Conservation (phyloP, 2,113 vertebrate species). For the Garra rufa region DNA sequence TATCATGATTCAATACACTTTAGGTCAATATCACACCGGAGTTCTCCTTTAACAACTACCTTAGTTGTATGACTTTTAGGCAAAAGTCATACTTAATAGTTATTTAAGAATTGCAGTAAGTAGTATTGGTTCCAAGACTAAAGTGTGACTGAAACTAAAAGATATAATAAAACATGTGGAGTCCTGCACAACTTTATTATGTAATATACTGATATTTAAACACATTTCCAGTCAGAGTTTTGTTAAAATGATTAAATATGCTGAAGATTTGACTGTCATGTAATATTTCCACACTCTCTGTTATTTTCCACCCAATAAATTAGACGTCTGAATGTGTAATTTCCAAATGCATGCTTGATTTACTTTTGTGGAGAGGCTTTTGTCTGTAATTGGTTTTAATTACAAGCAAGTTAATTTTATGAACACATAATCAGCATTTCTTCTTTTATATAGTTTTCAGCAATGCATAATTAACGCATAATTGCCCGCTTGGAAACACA, state of each 20-base stretch:
- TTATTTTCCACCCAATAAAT: background rate
- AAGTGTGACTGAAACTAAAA: no score
- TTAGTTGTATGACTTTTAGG: no score
- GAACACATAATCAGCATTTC: constrained; percentile 20
- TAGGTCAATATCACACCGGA: no score
- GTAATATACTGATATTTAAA: background rate
- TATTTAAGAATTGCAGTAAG: no score
- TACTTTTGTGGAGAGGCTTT: constrained; percentile 24
- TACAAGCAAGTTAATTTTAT: constrained; percentile 20
- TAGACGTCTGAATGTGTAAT: background rate
- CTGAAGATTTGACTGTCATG: background rate
- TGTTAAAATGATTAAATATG: background rate
- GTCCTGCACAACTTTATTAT: background rate
- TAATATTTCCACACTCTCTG: background rate
- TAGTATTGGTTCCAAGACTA: no score
- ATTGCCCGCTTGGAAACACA: background rate
- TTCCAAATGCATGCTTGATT: background rate
- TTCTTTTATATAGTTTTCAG: background rate
- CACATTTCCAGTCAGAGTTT: background rate
- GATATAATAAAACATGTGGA: no score
- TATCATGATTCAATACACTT: no score
- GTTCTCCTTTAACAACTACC: no score
- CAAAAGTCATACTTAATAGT: no score
- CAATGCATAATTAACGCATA: background rate
- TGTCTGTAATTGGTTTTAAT: constrained; percentile 24